Base-by-base conservation (phyloP, 2,797 vertebrate species). In the Eospalax fontanierii region DNA sequence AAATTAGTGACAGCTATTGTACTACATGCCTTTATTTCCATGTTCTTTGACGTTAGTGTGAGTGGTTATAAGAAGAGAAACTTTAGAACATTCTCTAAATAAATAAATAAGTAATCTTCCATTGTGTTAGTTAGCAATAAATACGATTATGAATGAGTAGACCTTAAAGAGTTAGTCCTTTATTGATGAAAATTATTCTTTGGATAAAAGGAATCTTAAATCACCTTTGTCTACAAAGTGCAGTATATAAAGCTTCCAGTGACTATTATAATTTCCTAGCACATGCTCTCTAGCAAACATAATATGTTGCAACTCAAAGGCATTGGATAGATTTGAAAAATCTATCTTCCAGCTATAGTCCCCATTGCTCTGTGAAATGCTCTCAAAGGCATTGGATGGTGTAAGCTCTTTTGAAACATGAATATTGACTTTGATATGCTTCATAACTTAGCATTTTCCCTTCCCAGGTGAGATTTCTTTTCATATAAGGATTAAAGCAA, bases 401-500 rank as follows among this genome's bases (percentile, higher is more conserved):
- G 19, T 6, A 24, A 95, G 16, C 4, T 30, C 50, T n/a, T 87
- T 50, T 81, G 75, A 95, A 95, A 78, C 4, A 12, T 87, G 71
- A 78, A n/a, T 89, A 74, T 30, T 95, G 46, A 83, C 80, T 35
- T 75, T 11, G 33, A 93, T 91, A 93, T 83, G 43, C 10, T 61
- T 92, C 61, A 75, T 50, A 59, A 59, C 9, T 93, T 79, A 93
- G 87, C 78, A 70, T 82, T 94, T 90, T 93, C 10, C 3, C 19
- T 15, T 82, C 38, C 40, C 33, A 71, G 35, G 57, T 50, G 81
- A 81, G 38, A 90, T 71, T 81, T 93, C 87, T 74, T 50, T 91
- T 92, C 66, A 63, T 76, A 50, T 87, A n/a, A 89, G 66, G 28
- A 93, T 90, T 86, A 91, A 96, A 85, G 4, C 40, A 33, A 57